phyloP scores from a whole-genome alignment of 2,113 vertebrate species.

The Spea multiplicata region DNA sequence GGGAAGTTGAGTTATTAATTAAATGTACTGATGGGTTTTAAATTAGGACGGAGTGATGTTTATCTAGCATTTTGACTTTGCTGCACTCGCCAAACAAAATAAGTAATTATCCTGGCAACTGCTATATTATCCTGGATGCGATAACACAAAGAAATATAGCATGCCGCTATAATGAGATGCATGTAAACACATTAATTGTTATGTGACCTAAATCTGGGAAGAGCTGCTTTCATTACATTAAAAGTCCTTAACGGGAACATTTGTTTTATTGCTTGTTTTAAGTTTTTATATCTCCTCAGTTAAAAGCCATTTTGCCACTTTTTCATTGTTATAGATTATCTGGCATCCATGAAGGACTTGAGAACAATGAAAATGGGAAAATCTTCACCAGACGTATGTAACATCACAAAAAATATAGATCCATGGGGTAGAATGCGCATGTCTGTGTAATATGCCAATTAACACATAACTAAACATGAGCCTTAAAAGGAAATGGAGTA shows the following conservation, averaged over 20 bases:
- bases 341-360: constrained; percentile 29
- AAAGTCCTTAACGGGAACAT: constrained; percentile 47
- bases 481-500: too few species aligned
- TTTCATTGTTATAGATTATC: constrained; percentile 27
- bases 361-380: constrained; percentile 22
- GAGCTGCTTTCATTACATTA: constrained; percentile 42
- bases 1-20: constrained; percentile 48
- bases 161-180: constrained; percentile 43
- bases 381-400: too few species aligned
- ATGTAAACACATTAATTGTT: constrained; percentile 48
- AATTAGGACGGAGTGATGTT: constrained; percentile 46
- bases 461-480: too few species aligned
- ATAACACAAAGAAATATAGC: constrained; percentile 44
- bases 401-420: too few species aligned
- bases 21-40: constrained; percentile 49
- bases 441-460: too few species aligned
- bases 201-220: constrained; percentile 45
- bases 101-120: constrained; percentile 48
- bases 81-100: constrained; percentile 45
- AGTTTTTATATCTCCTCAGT: constrained; percentile 43
- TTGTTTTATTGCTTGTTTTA: constrained; percentile 48
- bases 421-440: too few species aligned
- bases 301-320: constrained; percentile 43
- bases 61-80: constrained; percentile 48
- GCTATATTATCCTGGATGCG: constrained; percentile 39